A percentile compares a stretch with the other conserved stretches of the same genome.
These are phyloP conservation scores for Megalops cyprinoides DNA, from an alignment of 2,797 vertebrate genomes.

Conservation along the genomic window DNA sequence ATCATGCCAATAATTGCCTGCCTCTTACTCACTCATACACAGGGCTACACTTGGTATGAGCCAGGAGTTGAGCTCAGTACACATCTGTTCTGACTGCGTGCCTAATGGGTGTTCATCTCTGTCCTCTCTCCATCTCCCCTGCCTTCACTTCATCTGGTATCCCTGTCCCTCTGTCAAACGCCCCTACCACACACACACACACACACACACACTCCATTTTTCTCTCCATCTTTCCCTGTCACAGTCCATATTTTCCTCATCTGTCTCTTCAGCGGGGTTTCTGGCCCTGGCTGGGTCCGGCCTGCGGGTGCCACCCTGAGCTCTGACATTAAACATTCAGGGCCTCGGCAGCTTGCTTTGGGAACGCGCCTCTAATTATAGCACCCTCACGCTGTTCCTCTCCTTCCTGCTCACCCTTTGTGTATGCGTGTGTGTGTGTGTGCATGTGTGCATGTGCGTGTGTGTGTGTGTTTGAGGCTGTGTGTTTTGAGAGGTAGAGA, in stretches of 20 bases:
- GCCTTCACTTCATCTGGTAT: not conserved
- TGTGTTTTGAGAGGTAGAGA: slow-evolving; percentile 22
- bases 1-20: not conserved
- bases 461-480: not conserved
- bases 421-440: not conserved
- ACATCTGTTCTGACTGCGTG: not conserved
- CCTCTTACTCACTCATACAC: not conserved
- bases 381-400: slow-evolving; percentile 47
- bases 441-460: not conserved
- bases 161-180: not conserved
- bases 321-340: slow-evolving; percentile 68
- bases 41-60: not conserved
- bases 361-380: slow-evolving; percentile 67
- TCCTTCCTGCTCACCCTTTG: not conserved
- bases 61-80: not conserved
- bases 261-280: no score
- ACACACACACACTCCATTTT: not conserved
- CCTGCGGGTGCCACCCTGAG: slow-evolving; percentile 41
- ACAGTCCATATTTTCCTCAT: not conserved
- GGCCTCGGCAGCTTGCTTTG: slow-evolving; percentile 58
- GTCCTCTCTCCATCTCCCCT: not conserved
- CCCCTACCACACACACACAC: not conserved
- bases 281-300: not conserved
- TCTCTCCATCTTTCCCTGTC: not conserved
- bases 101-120: not conserved